These are phyloP conservation scores for Spodoptera littoralis DNA, from an alignment of 2,888 invertebrate genomes.

Conservation along the genomic window DNA sequence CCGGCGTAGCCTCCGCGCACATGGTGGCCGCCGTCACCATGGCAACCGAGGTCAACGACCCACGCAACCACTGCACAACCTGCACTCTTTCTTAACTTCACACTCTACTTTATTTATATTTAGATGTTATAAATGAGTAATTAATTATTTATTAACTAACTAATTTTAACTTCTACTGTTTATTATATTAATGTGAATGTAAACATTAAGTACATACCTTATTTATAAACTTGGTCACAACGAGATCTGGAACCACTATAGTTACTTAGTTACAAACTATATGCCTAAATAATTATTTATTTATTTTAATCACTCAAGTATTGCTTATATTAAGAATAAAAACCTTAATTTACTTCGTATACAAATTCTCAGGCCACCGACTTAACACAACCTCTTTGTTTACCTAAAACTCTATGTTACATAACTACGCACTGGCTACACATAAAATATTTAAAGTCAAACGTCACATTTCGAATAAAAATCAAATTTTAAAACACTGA, in stretches of 20 bases:
- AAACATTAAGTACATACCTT: constrained; percentile 35
- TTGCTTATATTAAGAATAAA: constrained; percentile 28
- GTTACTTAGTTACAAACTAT: constrained; percentile 20
- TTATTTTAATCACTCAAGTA: constrained; percentile 30
- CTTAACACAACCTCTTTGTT: constrained; percentile 56
- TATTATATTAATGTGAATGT: too few species aligned
- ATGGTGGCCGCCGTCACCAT: constrained; percentile 80
- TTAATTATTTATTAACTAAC: too few species aligned
- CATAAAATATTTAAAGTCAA: constrained; percentile 59
- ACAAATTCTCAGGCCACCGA: constrained; percentile 65
- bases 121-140: too few species aligned
- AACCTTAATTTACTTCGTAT: constrained; percentile 57
- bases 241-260: constrained; percentile 25
- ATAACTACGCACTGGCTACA: constrained; percentile 53
- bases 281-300: background rate
- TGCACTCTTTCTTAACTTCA: constrained; percentile 53
- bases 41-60: constrained; percentile 82
- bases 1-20: constrained; percentile 65
- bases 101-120: constrained; percentile 4
- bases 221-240: constrained; percentile 5
- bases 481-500: constrained; percentile 67
- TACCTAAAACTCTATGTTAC: constrained; percentile 47
- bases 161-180: too few species aligned
- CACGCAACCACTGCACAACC: constrained; percentile 71
- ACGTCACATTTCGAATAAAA: constrained; percentile 73